Evolutionary conservation across 1,140 invertebrate species (phyloP).

Genomic region (Xylocopa sonorina): DNA sequence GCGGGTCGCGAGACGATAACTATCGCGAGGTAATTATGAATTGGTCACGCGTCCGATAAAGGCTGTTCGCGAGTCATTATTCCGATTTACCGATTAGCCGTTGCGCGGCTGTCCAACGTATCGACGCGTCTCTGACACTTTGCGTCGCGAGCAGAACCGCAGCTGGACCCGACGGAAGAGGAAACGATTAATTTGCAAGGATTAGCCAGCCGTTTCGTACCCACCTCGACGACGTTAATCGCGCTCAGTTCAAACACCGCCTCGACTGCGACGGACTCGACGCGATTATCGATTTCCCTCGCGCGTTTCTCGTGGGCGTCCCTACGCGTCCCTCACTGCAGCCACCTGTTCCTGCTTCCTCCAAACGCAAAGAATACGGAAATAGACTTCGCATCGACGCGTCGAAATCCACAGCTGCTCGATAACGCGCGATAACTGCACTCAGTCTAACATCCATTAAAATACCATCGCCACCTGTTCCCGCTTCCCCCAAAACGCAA

Average conservation of each 20-base stretch:
- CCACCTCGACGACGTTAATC: slow-evolving; percentile 35
- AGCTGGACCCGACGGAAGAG: slow-evolving; percentile 50
- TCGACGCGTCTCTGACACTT: slow-evolving; percentile 37
- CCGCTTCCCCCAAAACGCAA: background rate
- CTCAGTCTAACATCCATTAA: no score
- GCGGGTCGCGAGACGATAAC: slow-evolving; percentile 76
- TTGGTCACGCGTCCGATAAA: slow-evolving; percentile 79
- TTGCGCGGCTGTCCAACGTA: slow-evolving; percentile 22
- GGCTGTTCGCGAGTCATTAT: slow-evolving; percentile 78
- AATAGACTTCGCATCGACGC: no score
- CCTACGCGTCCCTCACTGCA: background rate
- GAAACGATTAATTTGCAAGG: slow-evolving; percentile 60
- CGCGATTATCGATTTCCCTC: slow-evolving; percentile 26
- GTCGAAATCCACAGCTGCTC: no score
- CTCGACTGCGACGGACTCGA: background rate
- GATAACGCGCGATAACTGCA: no score
- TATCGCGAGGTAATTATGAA: slow-evolving; percentile 78
- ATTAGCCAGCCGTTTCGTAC: slow-evolving; percentile 45
- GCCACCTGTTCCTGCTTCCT: background rate
- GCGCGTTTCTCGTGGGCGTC: background rate
- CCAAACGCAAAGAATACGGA: background rate
- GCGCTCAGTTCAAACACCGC: slow-evolving; percentile 19
- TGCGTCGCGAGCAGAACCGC: slow-evolving; percentile 40
- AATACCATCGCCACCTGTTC: background rate
- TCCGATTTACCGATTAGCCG: slow-evolving; percentile 75